Evolutionary conservation across 1,140 invertebrate species (phyloP).

Genomic region (Drosophila bocqueti): DNA sequence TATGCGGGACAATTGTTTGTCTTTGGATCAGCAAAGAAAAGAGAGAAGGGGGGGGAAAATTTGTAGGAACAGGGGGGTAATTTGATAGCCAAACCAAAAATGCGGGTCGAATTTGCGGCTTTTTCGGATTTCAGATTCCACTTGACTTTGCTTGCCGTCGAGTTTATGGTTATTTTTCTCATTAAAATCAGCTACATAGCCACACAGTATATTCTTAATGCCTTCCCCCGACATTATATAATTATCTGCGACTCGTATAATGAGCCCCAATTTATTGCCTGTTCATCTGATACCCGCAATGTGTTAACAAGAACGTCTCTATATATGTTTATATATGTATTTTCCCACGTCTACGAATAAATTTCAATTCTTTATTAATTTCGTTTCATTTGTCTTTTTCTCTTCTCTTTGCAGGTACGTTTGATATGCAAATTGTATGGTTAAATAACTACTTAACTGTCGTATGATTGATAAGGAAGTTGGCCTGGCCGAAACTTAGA

Average conservation of each 20-base stretch:
- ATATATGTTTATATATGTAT: conserved; percentile 26
- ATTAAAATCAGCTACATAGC: conserved; percentile 41
- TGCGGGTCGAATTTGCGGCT: conserved; percentile 69
- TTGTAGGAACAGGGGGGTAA: conserved; percentile 43
- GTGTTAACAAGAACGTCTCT: conserved; percentile 51
- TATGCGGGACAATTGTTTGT: conserved; percentile 65
- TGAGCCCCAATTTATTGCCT: conserved; percentile 48
- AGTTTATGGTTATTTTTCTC: conserved; percentile 21
- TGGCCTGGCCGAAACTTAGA: conserved; percentile 20
- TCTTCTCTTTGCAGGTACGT: conserved; percentile 55
- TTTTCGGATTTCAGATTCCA: conserved; percentile 50
- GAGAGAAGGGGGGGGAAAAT: background rate
- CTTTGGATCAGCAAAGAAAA: background rate
- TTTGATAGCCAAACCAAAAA: conserved; percentile 67
- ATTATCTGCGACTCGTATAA: conserved; percentile 38
- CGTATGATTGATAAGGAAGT: conserved; percentile 76
- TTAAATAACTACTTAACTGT: conserved; percentile 41
- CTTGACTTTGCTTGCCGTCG: conserved; percentile 24
- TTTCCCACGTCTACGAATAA: conserved; percentile 51
- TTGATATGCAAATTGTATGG: conserved; percentile 59
- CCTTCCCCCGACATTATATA: conserved; percentile 40
- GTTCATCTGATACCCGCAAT: conserved; percentile 47
- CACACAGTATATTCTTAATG: conserved; percentile 29
- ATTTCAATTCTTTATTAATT: conserved; percentile 59
- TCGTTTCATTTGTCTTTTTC: conserved; percentile 37